These are phyloP conservation scores for Phytoseiulus persimilis DNA, from an alignment of 2,888 invertebrate genomes.

Conservation along the genomic window DNA sequence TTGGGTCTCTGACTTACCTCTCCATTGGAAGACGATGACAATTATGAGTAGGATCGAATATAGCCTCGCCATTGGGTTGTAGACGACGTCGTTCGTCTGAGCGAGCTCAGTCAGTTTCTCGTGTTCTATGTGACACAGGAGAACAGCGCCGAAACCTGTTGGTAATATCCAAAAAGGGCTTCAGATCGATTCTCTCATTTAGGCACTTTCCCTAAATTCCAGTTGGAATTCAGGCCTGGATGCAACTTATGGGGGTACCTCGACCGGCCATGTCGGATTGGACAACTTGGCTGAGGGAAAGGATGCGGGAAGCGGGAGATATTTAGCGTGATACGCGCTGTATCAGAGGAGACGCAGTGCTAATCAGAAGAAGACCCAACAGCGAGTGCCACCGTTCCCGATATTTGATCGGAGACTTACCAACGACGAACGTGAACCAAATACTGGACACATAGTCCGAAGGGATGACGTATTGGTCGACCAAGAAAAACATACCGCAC, in stretches of 20 bases:
- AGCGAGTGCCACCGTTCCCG: too few relatives aligned
- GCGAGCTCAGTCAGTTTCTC: background rate
- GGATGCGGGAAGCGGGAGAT: too few relatives aligned
- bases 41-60: constrained; percentile 29
- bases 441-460: constrained; percentile 5
- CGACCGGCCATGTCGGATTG: too few relatives aligned
- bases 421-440: constrained; percentile 31
- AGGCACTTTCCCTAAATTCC: too few relatives aligned
- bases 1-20: background rate
- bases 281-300: too few relatives aligned
- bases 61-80: constrained; percentile 20
- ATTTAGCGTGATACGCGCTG: too few relatives aligned
- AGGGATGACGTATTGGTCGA: constrained; percentile 24
- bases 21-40: constrained; percentile 29
- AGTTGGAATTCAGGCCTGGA: too few relatives aligned
- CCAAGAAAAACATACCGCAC: constrained; percentile 32
- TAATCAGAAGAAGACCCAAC: too few relatives aligned
- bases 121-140: constrained; percentile 23
- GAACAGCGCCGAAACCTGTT: background rate
- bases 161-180: background rate
- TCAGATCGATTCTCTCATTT: background rate
- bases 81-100: background rate
- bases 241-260: too few relatives aligned
- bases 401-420: too few relatives aligned
- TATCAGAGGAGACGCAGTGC: too few relatives aligned